These are phyloP conservation scores for Hapalemur alaotrensis DNA, from an alignment of 2,797 vertebrate species.

Conservation along the genomic window DNA sequence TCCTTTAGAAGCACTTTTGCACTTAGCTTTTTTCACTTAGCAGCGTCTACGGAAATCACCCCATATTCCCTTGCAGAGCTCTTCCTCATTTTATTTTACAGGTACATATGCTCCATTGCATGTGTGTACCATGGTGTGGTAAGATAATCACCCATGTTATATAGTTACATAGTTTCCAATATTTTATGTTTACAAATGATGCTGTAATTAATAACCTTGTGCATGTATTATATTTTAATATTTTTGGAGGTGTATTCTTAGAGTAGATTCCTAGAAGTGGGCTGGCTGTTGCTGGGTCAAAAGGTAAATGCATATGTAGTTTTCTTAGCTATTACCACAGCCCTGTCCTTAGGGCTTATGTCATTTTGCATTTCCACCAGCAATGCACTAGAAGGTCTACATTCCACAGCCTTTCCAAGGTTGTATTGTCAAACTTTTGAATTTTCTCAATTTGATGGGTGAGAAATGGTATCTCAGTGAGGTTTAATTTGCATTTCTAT, in stretches of 20 bases:
- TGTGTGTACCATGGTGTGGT: neutral
- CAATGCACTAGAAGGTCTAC: neutral
- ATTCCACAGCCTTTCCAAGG: neutral
- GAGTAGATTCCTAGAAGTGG: neutral
- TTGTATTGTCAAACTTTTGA: neutral
- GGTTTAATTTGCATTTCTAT: neutral
- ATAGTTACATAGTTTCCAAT: neutral
- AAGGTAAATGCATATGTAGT: neutral
- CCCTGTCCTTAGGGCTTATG: neutral
- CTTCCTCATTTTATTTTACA: neutral
- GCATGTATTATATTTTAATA: neutral
- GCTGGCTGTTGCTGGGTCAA: neutral
- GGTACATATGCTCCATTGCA: neutral
- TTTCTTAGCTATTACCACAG: neutral
- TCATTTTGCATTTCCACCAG: neutral
- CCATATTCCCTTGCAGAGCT: neutral
- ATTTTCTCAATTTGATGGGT: neutral
- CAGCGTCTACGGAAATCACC: neutral
- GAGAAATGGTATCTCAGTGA: neutral
- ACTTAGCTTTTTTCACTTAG: neutral
- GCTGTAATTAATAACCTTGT: neutral
- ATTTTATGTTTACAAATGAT: neutral
- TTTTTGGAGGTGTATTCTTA: neutral
- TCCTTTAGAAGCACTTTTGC: neutral
- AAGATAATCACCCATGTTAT: neutral